Conservation (phyloP, 2,113 vertebrate species). For the Poecile atricapillus region DNA sequence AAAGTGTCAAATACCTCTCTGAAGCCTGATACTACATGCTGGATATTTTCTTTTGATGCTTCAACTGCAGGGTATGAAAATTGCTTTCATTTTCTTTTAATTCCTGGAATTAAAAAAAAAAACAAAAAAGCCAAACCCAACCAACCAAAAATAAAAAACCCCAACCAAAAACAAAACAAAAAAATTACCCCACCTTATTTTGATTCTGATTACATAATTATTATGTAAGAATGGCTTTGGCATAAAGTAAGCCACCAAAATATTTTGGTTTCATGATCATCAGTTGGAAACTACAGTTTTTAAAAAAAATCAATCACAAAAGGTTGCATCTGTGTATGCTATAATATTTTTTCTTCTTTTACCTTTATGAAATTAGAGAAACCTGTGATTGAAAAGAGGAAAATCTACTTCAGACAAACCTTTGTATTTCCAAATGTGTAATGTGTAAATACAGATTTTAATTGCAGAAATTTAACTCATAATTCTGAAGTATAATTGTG, state of each 20-base stretch:
- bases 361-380: background rate
- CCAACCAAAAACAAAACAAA: too few species aligned
- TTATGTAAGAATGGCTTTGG: background rate
- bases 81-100: background rate
- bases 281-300: background rate
- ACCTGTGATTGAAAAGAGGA: background rate
- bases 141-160: background rate
- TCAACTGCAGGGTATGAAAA: background rate
- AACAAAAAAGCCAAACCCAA: too few species aligned
- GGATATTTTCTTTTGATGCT: background rate
- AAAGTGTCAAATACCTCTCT: background rate
- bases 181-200: background rate
- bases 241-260: background rate
- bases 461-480: background rate
- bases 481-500: background rate
- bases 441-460: background rate
- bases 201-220: background rate
- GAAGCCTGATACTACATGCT: background rate
- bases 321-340: background rate
- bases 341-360: background rate
- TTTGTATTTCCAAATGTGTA: constrained; percentile 42
- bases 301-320: background rate
- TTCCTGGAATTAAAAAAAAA: background rate
- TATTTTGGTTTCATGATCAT: background rate
- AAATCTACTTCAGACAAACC: background rate